Percentiles rank a stretch among this genome's conserved stretches.
These are phyloP conservation scores for Ctenosaura bakeri DNA, from an alignment of 2,797 vertebrate genomes.

Conservation along the genomic window DNA sequence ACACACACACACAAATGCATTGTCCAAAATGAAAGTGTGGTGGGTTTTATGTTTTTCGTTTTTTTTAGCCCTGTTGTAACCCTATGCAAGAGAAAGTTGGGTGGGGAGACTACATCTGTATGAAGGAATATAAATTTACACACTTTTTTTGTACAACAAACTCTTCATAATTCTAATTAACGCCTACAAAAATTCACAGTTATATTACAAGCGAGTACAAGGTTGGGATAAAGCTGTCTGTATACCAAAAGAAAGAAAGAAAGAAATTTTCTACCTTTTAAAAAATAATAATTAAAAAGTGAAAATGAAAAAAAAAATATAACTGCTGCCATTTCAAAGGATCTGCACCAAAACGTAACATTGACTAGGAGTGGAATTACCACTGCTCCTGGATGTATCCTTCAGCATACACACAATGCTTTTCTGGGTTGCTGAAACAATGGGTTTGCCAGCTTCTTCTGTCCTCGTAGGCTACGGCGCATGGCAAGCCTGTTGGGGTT, in stretches of 20 bases:
- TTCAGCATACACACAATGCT: slow-evolving; percentile 92
- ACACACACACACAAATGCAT: slow-evolving; percentile 54
- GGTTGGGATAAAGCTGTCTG: slow-evolving; percentile 76
- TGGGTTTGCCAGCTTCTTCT: slow-evolving; percentile 86
- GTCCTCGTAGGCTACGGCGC: slow-evolving; percentile 87
- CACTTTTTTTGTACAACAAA: slow-evolving; percentile 80
- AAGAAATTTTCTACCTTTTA: slow-evolving; percentile 66
- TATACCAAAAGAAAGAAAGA: slow-evolving; percentile 68
- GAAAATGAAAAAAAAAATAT: no score
- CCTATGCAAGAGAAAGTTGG: slow-evolving; percentile 66
- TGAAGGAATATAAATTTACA: slow-evolving; percentile 84
- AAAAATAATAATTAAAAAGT: slow-evolving; percentile 43
- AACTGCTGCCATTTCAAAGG: slow-evolving; percentile 55
- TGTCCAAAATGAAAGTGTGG: slow-evolving; percentile 55
- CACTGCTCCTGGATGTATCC: background rate
- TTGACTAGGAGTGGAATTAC: slow-evolving; percentile 19
- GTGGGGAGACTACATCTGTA: slow-evolving; percentile 74
- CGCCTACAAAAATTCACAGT: slow-evolving; percentile 84
- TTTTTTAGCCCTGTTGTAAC: slow-evolving; percentile 75
- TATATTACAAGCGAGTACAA: slow-evolving; percentile 82
- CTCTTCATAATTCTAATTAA: slow-evolving; percentile 74
- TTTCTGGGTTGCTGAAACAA: slow-evolving; percentile 91
- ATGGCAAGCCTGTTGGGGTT: slow-evolving; percentile 78
- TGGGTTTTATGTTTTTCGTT: background rate
- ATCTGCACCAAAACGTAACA: slow-evolving; percentile 50